phyloP scores from a whole-genome alignment of 2,797 vertebrate genomes.

The Pachyuromys duprasi region DNA sequence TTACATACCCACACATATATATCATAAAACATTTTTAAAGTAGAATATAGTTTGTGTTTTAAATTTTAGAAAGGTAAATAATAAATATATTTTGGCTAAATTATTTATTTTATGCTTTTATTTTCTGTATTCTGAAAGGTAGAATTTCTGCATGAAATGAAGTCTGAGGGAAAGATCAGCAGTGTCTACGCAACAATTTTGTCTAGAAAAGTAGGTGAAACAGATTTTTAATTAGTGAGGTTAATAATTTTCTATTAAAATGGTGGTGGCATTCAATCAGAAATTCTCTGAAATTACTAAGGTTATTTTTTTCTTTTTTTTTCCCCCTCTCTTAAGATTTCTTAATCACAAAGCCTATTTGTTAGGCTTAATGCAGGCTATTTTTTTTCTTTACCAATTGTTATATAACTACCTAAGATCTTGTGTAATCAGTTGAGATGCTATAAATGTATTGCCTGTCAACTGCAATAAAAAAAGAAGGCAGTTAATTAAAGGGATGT shows the following conservation, averaged over 20 bases:
- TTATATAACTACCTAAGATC: slow-evolving; percentile 62
- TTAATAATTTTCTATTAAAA: slow-evolving; percentile 30
- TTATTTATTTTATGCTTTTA: background rate
- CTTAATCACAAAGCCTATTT: slow-evolving; percentile 20
- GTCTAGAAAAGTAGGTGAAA: background rate
- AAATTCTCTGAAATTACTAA: slow-evolving; percentile 58
- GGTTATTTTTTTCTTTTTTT: background rate
- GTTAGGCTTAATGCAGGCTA: slow-evolving; percentile 44
- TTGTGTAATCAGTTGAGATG: slow-evolving; percentile 75
- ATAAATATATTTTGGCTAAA: background rate
- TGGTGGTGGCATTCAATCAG: slow-evolving; percentile 39
- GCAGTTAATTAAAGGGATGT: slow-evolving; percentile 79
- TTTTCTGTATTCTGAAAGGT: background rate
- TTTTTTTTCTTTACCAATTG: slow-evolving; percentile 66
- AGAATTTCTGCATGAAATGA: slow-evolving; percentile 22
- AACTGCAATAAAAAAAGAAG: slow-evolving; percentile 74
- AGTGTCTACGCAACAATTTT: background rate
- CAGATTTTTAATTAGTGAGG: slow-evolving; percentile 62
- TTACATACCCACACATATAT: background rate
- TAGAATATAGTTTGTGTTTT: background rate
- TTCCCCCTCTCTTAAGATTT: background rate
- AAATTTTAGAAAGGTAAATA: slow-evolving; percentile 32
- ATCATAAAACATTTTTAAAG: background rate
- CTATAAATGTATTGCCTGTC: slow-evolving; percentile 80
- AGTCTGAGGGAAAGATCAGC: slow-evolving; percentile 20